Conservation (phyloP, 1,140 invertebrate species). For the Dendroctonus valens region DNA sequence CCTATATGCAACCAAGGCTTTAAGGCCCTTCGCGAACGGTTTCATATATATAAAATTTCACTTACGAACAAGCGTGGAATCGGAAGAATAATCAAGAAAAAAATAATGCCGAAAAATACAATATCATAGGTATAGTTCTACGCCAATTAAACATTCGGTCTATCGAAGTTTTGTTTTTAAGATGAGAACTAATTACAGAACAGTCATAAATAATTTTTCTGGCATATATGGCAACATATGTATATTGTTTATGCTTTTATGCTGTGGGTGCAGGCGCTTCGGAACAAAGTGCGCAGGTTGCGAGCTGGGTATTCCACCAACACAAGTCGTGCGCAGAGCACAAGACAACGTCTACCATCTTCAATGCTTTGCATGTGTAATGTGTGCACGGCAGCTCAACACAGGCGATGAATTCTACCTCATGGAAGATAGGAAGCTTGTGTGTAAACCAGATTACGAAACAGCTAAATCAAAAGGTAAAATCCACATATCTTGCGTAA, state of each 20-base stretch:
- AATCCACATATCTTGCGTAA: too few species aligned
- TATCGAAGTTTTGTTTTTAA: too few species aligned
- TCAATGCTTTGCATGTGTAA: conserved; percentile 93
- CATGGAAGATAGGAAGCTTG: conserved; percentile 95
- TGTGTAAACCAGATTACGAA: conserved; percentile 97
- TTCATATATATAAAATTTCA: too few species aligned
- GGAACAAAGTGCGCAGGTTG: conserved; percentile 97
- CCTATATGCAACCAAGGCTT: too few species aligned
- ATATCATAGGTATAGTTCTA: too few species aligned
- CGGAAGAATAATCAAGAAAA: too few species aligned
- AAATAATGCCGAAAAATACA: too few species aligned
- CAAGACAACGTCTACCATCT: conserved; percentile 96
- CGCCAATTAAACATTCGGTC: too few species aligned
- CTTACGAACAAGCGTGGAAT: too few species aligned
- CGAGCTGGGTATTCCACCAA: conserved; percentile 93
- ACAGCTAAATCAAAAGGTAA: conserved; percentile 89
- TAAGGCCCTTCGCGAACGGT: too few species aligned
- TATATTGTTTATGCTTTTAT: conserved; percentile 54
- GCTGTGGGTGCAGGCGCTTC: conserved; percentile 84
- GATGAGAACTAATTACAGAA: too few species aligned
- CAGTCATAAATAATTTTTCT: too few species aligned
- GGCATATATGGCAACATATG: conserved; percentile 1
- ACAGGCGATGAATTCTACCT: conserved; percentile 98
- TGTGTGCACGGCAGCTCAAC: conserved; percentile 92
- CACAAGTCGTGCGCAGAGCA: conserved; percentile 90